Conservation (phyloP, 1,140 invertebrate genomes). For the Listronotus oregonensis region DNA sequence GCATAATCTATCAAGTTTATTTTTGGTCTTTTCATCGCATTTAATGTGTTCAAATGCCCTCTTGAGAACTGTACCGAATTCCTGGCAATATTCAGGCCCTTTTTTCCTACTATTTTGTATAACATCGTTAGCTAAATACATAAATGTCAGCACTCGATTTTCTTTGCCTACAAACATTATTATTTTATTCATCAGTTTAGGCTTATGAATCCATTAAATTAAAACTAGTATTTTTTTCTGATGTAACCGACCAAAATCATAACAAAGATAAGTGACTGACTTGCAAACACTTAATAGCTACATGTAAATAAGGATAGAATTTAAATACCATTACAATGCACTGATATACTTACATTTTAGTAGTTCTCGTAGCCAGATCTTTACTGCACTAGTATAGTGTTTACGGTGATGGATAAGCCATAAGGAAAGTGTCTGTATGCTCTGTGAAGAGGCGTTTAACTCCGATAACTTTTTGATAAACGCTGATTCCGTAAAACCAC, state of each 20-base stretch:
- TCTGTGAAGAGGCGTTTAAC: conserved; percentile 94
- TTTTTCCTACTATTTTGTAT: conserved; percentile 99
- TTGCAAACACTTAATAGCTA: conserved; percentile 3
- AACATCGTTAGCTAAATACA: conserved; percentile 98
- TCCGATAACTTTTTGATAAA: conserved; percentile 86
- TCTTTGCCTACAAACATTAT: conserved; percentile 87
- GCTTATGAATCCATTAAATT: too few species aligned
- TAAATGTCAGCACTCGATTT: conserved; percentile 89
- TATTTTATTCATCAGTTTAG: too few species aligned
- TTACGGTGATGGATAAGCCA: conserved; percentile 96
- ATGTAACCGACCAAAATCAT: neutral
- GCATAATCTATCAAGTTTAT: conserved; percentile 79
- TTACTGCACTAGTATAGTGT: conserved; percentile 88
- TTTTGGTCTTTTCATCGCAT: conserved; percentile 77
- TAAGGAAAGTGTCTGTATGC: conserved; percentile 91
- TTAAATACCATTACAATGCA: neutral
- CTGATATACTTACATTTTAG: conserved; percentile 66
- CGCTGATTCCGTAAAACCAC: conserved; percentile 83
- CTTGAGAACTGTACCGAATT: conserved; percentile 75
- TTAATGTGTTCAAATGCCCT: conserved; percentile 86
- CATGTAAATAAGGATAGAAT: neutral
- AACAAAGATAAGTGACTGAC: neutral
- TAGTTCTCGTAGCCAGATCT: conserved; percentile 91
- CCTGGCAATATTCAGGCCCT: conserved; percentile 92
- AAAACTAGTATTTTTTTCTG: too few species aligned